Percentiles rank a stretch among this genome's conserved stretches.
phyloP scores from a whole-genome alignment of 2,797 vertebrate species.

The Bufotes viridis region DNA sequence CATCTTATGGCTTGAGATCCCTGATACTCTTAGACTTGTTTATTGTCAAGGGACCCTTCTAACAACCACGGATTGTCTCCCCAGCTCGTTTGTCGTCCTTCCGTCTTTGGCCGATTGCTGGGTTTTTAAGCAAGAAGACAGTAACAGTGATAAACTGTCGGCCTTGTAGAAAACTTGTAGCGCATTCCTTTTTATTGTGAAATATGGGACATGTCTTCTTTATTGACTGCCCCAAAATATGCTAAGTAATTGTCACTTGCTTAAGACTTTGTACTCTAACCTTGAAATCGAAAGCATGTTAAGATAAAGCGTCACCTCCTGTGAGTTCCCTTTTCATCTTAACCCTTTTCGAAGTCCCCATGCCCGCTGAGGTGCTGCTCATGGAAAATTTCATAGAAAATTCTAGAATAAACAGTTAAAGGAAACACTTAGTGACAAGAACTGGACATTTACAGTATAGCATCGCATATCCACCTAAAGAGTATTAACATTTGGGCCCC shows the following conservation, averaged over 20 bases:
- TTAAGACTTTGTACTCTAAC: conserved; percentile 18
- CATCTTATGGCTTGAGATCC: no score
- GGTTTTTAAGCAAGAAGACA: conserved; percentile 18
- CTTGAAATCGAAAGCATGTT: conserved; percentile 25
- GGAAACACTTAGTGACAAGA: no score
- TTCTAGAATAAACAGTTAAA: neutral
- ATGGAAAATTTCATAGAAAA: neutral
- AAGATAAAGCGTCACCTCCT: neutral
- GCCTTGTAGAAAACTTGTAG: conserved; percentile 42
- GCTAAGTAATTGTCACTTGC: conserved; percentile 27
- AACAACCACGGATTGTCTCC: no score
- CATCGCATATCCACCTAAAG: no score
- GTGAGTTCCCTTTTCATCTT: neutral
- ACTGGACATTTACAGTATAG: no score
- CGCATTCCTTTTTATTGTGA: conserved; percentile 17
- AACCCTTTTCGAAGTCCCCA: neutral
- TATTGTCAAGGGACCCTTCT: no score
- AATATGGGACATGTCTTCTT: conserved; percentile 8
- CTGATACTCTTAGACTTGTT: no score
- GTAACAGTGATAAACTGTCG: conserved; percentile 39
- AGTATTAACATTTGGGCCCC: no score
- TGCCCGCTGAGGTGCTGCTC: neutral
- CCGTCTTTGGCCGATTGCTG: neutral
- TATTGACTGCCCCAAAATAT: conserved; percentile 25
- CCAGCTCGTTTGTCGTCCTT: neutral